These are phyloP conservation scores for Gila orcuttii DNA, from an alignment of 2,113 vertebrate species.

Conservation along the genomic window DNA sequence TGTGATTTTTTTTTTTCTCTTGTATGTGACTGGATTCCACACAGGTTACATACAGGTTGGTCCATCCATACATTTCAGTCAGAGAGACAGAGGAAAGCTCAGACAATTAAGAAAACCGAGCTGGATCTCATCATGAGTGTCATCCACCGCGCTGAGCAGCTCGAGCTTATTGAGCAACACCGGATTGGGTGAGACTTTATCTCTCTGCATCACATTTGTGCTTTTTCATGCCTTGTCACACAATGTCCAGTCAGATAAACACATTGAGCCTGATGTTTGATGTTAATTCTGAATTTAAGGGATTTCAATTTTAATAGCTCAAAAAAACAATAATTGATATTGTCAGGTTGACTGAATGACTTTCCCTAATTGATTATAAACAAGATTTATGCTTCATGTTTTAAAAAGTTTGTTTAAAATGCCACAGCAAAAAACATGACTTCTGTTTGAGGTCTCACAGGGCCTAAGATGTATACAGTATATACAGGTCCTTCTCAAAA, in stretches of 20 bases:
- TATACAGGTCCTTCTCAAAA: too few species aligned
- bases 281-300: not conserved
- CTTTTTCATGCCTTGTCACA: not conserved
- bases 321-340: too few species aligned
- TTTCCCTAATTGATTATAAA: too few species aligned
- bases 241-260: not conserved
- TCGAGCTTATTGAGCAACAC: conserved; percentile 81
- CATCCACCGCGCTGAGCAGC: conserved; percentile 78
- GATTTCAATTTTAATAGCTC: too few species aligned
- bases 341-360: too few species aligned
- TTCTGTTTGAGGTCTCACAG: too few species aligned
- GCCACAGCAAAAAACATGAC: too few species aligned
- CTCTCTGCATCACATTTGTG: not conserved
- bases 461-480: too few species aligned
- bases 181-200: conserved; percentile 77
- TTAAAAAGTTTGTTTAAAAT: too few species aligned
- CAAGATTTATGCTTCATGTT: too few species aligned
- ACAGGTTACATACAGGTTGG: conserved; percentile 86
- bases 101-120: conserved; percentile 76
- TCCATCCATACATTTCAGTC: conserved; percentile 86
- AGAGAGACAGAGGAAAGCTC: conserved; percentile 82
- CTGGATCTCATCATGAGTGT: conserved; percentile 82
- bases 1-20: not conserved
- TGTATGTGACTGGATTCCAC: not conserved
- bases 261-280: not conserved